Base-by-base conservation (phyloP, 2,888 invertebrate species). In the Agrochola lychnidis region DNA sequence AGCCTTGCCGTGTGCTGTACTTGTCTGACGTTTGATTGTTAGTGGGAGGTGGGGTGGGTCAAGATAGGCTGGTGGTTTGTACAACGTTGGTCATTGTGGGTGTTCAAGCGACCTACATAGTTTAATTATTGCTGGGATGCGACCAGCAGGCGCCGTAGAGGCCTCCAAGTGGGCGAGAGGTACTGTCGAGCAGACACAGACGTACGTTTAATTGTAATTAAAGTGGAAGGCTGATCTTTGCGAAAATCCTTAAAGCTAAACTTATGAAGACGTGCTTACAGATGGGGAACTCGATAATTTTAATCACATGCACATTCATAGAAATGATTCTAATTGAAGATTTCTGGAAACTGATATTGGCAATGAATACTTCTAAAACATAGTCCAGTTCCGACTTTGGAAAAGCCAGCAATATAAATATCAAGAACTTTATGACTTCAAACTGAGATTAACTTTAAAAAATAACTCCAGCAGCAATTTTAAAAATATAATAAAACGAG, bases 91-190 rank as follows among this genome's bases (percentile, higher is more conserved):
- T 89, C 93, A 91, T 92, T 93, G 96, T 96, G 94, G 96, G 96
- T 95, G 96, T 92, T 90, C 93, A 90, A 89, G 90, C 95, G 96
- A 95, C 96, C 96, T 94, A 96, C 95, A 95, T 95, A 93, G 93
- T 94, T 94, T 95, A 96, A 96, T 96, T 94, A 94, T 94, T 94
- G 93, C 92, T 93, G 91, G 92, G 95, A 95, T 93, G 94, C 95
- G 95, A 93, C 95, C 92, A 90, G 83, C 93, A 94, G 95, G 95
- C 96, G 96, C 96, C 95, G 89, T 79, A 91, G 90, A 91, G 93
- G 93, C 93, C 93, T 93, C 90, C 67, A 74, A 85, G 94, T 94
- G 92, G 95, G 94, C 93, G 94, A 92, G 87, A 89, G 87, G 92
- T 93, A 95, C 92, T 91, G 86, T 90, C 91, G 90, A 83, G 86